Evolutionary conservation across 2,113 vertebrate species (phyloP).

Genomic region (Zeus faber): DNA sequence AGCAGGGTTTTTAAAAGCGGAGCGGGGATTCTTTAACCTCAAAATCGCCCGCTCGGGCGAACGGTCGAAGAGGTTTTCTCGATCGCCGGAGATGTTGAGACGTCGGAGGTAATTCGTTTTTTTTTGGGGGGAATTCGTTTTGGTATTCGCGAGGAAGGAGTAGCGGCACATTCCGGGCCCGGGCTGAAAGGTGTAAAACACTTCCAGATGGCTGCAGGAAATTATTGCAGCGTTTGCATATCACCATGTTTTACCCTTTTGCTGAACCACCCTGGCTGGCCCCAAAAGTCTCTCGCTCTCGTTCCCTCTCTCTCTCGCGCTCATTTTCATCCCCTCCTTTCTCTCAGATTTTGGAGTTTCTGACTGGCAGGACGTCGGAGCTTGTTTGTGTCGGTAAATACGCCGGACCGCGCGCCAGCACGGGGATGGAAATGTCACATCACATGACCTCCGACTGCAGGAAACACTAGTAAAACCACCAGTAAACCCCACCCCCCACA

Average conservation of each 20-base stretch:
- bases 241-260: constrained; percentile 41
- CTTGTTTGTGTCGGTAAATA: constrained; percentile 36
- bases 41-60: constrained; percentile 27
- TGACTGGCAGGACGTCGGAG: constrained; percentile 29
- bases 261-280: constrained; percentile 41
- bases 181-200: constrained; percentile 73
- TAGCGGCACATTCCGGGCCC: constrained; percentile 51
- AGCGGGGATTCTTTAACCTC: background rate
- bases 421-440: constrained; percentile 35
- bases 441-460: constrained; percentile 43
- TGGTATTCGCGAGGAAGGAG: constrained; percentile 43
- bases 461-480: constrained; percentile 62
- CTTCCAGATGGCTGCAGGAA: constrained; percentile 74
- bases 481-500: constrained; percentile 4
- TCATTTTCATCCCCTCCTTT: too few relatives aligned
- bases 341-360: constrained; percentile 29
- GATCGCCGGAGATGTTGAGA: constrained; percentile 7
- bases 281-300: constrained; percentile 41
- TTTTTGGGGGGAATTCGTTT: constrained; percentile 43
- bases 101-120: constrained; percentile 44
- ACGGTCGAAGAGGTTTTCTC: constrained; percentile 10
- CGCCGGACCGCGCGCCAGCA: background rate
- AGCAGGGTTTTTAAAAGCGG: constrained; percentile 21
- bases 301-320: constrained; percentile 20
- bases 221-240: constrained; percentile 68